Conservation (phyloP, 64 coral and sea anemone species). For the Montipora sp. region DNA sequence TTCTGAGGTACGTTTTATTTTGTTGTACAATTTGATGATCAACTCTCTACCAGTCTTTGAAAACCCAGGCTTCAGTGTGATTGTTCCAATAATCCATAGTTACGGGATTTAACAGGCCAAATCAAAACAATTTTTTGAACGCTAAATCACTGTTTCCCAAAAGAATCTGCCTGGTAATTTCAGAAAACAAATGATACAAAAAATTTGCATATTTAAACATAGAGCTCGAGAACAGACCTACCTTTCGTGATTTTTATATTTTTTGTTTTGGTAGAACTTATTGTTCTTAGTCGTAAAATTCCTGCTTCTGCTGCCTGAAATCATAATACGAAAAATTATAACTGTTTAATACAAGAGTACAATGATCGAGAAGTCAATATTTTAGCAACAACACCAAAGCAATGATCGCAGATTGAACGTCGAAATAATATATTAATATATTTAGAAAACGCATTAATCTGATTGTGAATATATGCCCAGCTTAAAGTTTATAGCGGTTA, state of each 20-base stretch:
- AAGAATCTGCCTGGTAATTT: too few species aligned
- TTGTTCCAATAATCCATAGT: too few species aligned
- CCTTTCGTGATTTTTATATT: conserved; percentile 83
- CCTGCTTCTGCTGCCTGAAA: conserved; percentile 98
- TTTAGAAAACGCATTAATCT: too few species aligned
- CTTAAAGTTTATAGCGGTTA: neutral
- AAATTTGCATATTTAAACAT: neutral
- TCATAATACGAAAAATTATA: neutral
- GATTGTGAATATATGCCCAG: neutral
- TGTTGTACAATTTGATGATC: too few species aligned
- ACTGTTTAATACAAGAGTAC: neutral
- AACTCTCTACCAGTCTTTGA: too few species aligned
- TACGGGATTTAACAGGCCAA: too few species aligned
- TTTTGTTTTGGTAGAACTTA: conserved; percentile 71
- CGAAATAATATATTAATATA: too few species aligned
- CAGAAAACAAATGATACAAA: neutral
- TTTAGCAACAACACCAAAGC: neutral
- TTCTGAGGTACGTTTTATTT: too few species aligned
- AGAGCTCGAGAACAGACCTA: neutral
- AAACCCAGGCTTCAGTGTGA: too few species aligned
- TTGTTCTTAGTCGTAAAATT: conserved; percentile 83
- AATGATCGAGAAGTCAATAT: neutral
- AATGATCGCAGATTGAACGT: neutral
- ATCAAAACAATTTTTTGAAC: too few species aligned
- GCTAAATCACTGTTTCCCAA: too few species aligned